Base-by-base conservation (phyloP, 2,113 vertebrate species). In the Poeciliopsis prolifica region DNA sequence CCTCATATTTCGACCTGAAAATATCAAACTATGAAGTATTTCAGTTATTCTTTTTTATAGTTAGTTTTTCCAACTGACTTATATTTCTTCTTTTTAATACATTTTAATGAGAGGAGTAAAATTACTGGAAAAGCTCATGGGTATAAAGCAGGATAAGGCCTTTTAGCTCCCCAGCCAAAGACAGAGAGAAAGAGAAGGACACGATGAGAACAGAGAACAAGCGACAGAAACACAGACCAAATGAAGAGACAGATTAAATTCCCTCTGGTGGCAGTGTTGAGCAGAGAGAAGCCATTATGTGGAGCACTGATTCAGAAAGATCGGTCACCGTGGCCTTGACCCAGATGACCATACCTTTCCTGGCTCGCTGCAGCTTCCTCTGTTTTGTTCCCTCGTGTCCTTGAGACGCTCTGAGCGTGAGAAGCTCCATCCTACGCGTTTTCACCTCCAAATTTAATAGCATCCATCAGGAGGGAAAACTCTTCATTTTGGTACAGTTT, bases 301-400 rank as follows among this genome's bases (percentile, higher is more conserved):
- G 82, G 84, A 86, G 90, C 86, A 86, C 29, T 88, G 92, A 90
- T 61, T 91, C 88, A 90, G 84, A 92, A 78, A 91, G 90, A 91
- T 70, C 68, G 66, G 82, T 85, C 87, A 33, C 51, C 30, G 82
- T 82, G 80, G 82, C 70, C 78, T 80, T 54, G 58, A 72, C 72
- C 69, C 70, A 61, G 75, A 81, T 54, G 68, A 78, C 80, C 68
- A 0, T 42, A 0, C 30, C 70, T 42, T 80, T 74, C 78, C 29
- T n/a, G 48, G 40, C 81, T 74, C 72, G 42, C 37, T 40, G 33
- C 63, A 29, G 61, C 65, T 51, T n/a, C 14, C 79, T 70, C 67
- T 12, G 48, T 65, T 63, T 75, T 69, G 29, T 40, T 65, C 31
- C 51, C 68, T 69, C 1, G 0, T 42, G 83, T 74, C 82, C 78